These are phyloP conservation scores for Ennomos quercinarius DNA, from an alignment of 2,888 invertebrate species.

Conservation along the genomic window DNA sequence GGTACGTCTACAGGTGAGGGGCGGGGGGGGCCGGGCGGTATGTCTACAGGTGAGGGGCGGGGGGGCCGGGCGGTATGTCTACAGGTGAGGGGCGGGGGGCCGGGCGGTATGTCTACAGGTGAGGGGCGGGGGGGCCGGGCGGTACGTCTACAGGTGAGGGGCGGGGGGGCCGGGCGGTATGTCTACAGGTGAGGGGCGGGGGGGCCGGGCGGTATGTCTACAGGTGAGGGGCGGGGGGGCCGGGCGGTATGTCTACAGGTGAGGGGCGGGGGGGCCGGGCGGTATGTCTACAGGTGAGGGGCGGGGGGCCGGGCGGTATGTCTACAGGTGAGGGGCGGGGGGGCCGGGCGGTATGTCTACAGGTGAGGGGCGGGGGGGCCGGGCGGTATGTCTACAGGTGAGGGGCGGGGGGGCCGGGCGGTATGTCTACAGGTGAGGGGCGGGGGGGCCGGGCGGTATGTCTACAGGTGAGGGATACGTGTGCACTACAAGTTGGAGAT, in stretches of 20 bases:
- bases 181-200: background rate
- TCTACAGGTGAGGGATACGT: background rate
- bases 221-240: conserved; percentile 61
- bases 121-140: conserved; percentile 66
- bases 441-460: background rate
- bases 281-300: conserved; percentile 72
- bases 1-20: conserved; percentile 72
- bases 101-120: conserved; percentile 2
- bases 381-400: conserved; percentile 2
- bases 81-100: conserved; percentile 62
- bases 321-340: background rate
- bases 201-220: conserved; percentile 70
- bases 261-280: conserved; percentile 66
- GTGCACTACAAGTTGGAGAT: no score
- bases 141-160: conserved; percentile 72
- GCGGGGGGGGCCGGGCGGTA: conserved; percentile 18
- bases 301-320: background rate
- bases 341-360: conserved; percentile 73
- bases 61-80: conserved; percentile 70
- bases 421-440: conserved; percentile 69
- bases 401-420: conserved; percentile 69
- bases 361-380: conserved; percentile 57
- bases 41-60: background rate
- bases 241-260: conserved; percentile 2
- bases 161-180: background rate